phyloP scores from a whole-genome alignment of 2,888 invertebrate genomes.

The Leptinotarsa haldemani region DNA sequence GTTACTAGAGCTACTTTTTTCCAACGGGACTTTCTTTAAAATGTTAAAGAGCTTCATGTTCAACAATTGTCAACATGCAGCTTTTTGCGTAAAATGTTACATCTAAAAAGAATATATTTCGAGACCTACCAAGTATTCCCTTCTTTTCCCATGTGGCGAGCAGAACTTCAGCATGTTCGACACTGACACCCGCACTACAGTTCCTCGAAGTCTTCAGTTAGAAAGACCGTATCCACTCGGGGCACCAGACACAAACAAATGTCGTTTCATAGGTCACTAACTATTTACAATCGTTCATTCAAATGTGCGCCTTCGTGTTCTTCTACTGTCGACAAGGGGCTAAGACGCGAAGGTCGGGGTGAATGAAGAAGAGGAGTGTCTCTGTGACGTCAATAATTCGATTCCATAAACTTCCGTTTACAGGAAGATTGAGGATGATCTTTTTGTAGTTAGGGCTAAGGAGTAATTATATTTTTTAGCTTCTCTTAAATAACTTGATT shows the following conservation, averaged over 20 bases:
- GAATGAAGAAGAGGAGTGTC: background rate
- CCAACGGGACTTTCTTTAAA: too few species aligned
- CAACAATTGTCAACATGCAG: too few species aligned
- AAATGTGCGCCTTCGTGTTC: constrained; percentile 35
- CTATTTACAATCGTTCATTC: constrained; percentile 40
- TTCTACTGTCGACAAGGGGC: constrained; percentile 30
- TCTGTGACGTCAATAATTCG: background rate
- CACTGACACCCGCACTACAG: constrained; percentile 15
- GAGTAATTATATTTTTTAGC: too few species aligned
- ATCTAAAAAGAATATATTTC: too few species aligned
- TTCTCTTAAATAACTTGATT: too few species aligned
- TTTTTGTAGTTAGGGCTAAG: too few species aligned
- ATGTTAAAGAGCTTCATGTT: too few species aligned
- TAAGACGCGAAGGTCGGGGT: constrained; percentile 16
- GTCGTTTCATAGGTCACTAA: constrained; percentile 45
- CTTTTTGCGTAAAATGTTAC: too few species aligned
- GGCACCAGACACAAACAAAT: constrained; percentile 37
- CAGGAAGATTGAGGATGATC: background rate
- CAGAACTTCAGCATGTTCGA: constrained; percentile 65
- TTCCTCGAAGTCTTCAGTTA: constrained; percentile 21
- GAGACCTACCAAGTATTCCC: constrained; percentile 52
- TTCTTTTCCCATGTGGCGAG: constrained; percentile 58
- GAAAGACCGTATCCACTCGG: constrained; percentile 32
- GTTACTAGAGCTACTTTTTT: too few species aligned
- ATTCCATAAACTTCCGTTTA: background rate